Percentiles rank a stretch among this genome's conserved stretches.
Conservation (phyloP, 1,140 invertebrate species). For the Zaprionus ornatus region DNA sequence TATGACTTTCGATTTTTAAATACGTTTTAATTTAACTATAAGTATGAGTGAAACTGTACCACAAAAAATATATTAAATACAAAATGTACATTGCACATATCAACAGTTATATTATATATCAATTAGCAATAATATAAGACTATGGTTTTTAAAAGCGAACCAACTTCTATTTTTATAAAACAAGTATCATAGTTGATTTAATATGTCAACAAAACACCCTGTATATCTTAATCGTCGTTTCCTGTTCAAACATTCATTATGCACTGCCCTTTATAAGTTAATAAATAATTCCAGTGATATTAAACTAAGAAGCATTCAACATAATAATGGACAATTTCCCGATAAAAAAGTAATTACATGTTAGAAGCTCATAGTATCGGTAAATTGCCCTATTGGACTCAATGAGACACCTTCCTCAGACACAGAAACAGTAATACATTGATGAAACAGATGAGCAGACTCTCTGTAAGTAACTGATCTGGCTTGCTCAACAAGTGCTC, state of each 20-base stretch:
- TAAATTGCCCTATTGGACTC: background rate
- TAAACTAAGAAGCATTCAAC: background rate
- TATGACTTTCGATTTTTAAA: too few relatives aligned
- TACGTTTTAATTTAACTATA: too few relatives aligned
- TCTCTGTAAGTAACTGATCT: conserved; percentile 21
- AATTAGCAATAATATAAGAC: background rate
- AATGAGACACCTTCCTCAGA: background rate
- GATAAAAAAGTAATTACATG: conserved; percentile 17
- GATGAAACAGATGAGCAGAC: background rate
- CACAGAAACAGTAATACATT: background rate
- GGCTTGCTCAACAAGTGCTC: conserved; percentile 44
- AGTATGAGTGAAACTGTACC: too few relatives aligned
- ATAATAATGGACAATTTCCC: conserved; percentile 7
- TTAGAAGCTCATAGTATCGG: background rate
- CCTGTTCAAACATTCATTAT: background rate
- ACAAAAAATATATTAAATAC: too few relatives aligned
- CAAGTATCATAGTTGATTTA: background rate
- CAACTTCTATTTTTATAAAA: background rate
- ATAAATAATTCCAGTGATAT: conserved; percentile 28
- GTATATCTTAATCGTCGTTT: background rate
- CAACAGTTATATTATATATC: background rate
- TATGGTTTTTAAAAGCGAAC: background rate
- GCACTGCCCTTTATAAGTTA: conserved; percentile 4
- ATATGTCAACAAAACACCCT: background rate
- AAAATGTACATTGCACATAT: background rate